Percentiles rank a stretch among this genome's conserved stretches.
These are phyloP conservation scores for Neodon shergylaensis DNA, from an alignment of 2,113 vertebrate genomes.

Conservation along the genomic window DNA sequence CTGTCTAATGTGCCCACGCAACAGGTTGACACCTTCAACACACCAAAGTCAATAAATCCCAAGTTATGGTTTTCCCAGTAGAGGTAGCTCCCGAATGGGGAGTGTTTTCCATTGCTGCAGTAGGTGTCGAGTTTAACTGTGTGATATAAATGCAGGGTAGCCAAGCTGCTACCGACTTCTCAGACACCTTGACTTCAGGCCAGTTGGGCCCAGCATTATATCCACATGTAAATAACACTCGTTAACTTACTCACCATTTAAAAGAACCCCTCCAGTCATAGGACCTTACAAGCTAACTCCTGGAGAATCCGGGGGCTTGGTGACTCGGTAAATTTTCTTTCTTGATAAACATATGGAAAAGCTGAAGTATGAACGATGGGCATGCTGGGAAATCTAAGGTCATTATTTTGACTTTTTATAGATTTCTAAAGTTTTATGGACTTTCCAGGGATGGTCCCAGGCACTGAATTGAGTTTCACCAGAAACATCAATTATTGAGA, in stretches of 20 bases:
- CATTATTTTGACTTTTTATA: slow-evolving; percentile 60
- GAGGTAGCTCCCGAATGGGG: not conserved
- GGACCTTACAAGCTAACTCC: not conserved
- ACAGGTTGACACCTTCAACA: not conserved
- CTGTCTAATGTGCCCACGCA: not conserved
- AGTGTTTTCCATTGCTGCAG: slow-evolving; percentile 18
- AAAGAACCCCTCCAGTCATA: not conserved
- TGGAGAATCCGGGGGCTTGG: not conserved
- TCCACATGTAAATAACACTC: not conserved
- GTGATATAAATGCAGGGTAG: not conserved
- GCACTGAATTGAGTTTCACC: slow-evolving; percentile 50
- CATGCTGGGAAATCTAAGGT: not conserved
- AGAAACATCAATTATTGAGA: slow-evolving; percentile 29
- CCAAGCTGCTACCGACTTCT: not conserved
- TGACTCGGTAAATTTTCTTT: slow-evolving; percentile 26
- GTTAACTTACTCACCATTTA: too few relatives aligned
- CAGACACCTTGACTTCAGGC: not conserved
- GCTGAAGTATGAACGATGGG: not conserved
- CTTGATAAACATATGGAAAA: slow-evolving; percentile 50
- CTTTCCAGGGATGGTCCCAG: slow-evolving; percentile 61
- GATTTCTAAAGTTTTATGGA: slow-evolving; percentile 63
- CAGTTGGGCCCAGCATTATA: not conserved
- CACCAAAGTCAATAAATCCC: slow-evolving; percentile 1
- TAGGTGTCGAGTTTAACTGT: not conserved
- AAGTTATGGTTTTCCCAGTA: slow-evolving; percentile 35